Percentiles rank a stretch among this genome's conserved stretches.
Conservation (phyloP, 2,113 vertebrate genomes). For the Ondatra zibethicus region DNA sequence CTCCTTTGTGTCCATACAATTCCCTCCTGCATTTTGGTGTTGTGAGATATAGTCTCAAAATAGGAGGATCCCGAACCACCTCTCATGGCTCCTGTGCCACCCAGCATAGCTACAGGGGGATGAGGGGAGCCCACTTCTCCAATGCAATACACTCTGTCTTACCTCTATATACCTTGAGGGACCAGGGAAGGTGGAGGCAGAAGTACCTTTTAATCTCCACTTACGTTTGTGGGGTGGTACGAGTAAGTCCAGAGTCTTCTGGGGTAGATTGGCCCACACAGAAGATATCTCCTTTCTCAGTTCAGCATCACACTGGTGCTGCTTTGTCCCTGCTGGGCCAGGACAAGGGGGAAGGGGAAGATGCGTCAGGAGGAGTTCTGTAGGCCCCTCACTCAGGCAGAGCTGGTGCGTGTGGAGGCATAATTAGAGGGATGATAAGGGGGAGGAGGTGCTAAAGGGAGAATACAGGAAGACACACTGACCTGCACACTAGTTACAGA, state of each 20-base stretch:
- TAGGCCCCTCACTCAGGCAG: neutral
- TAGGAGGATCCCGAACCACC: neutral
- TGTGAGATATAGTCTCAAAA: too few species aligned
- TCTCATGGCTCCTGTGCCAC: neutral
- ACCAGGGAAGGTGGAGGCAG: neutral
- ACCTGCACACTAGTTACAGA: neutral
- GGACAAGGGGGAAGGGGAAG: neutral
- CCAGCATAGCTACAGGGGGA: neutral
- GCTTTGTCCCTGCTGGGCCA: conserved; percentile 90
- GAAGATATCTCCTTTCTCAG: conserved; percentile 94
- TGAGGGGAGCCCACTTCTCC: neutral
- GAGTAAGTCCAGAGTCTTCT: conserved; percentile 95
- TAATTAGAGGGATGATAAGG: accelerated
- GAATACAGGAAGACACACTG: neutral
- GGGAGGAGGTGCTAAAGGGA: accelerated
- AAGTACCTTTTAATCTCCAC: conserved; percentile 35
- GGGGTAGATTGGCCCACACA: conserved; percentile 96
- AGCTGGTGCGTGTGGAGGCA: neutral
- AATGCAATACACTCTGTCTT: accelerated
- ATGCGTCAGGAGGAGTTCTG: neutral
- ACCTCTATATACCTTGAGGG: neutral
- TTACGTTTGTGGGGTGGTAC: conserved; percentile 97
- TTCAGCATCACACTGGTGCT: conserved; percentile 94
- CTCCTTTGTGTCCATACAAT: neutral
- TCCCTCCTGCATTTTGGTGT: neutral